Percentiles rank a stretch among this genome's conserved stretches.
Conservation (phyloP, 1,140 invertebrate genomes). For the Hestina assimilis region DNA sequence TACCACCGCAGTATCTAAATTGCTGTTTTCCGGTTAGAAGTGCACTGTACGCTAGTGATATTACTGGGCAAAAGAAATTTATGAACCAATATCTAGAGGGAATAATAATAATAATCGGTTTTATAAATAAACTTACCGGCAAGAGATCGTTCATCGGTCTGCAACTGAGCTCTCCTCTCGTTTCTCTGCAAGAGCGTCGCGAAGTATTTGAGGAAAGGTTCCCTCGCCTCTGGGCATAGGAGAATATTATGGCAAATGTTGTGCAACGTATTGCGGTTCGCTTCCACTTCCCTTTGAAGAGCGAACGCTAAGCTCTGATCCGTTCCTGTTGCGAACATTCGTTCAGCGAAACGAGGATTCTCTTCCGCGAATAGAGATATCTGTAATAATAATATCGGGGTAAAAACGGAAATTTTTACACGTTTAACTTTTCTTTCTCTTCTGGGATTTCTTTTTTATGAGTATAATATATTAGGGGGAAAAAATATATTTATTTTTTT, state of each 20-base stretch:
- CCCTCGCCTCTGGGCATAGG: conserved; percentile 86
- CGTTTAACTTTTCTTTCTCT: no score
- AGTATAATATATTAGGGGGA: no score
- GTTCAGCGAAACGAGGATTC: conserved; percentile 87
- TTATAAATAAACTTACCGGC: conserved; percentile 83
- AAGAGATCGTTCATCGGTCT: conserved; percentile 90
- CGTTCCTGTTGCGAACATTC: conserved; percentile 60
- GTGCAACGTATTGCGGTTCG: conserved; percentile 85
- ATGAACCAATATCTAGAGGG: no score
- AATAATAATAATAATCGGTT: no score
- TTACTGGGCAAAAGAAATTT: no score
- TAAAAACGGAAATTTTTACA: no score
- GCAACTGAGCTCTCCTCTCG: conserved; percentile 92
- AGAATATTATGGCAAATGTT: conserved; percentile 91
- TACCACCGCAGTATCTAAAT: no score
- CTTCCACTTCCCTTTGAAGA: conserved; percentile 85
- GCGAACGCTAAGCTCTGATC: conserved; percentile 80
- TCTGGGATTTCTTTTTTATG: no score
- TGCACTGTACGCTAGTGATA: no score
- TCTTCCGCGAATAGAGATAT: conserved; percentile 95
- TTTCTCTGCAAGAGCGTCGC: conserved; percentile 87
- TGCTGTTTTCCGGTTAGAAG: no score
- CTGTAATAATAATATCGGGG: conserved; percentile 33
- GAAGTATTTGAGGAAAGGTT: conserved; percentile 88
- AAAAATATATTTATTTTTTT: no score